phyloP scores from a whole-genome alignment of 2,888 invertebrate species.

The Operophtera brumata region DNA sequence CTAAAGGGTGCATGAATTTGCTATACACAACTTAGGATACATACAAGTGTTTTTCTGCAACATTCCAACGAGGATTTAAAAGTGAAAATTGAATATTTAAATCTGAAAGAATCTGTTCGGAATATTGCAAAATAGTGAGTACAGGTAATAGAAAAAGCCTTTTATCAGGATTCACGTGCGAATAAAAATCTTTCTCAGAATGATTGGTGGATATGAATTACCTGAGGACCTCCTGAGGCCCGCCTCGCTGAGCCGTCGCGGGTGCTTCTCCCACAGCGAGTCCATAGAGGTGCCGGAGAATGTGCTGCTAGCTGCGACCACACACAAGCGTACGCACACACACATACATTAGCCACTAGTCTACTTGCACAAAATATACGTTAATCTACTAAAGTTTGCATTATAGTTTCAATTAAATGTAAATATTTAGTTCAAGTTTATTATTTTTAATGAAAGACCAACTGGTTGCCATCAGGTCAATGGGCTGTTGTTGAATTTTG shows the following conservation, averaged over 20 bases:
- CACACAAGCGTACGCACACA: constrained; percentile 75
- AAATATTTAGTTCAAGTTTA: background rate
- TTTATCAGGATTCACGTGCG: constrained; percentile 5
- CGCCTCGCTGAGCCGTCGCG: constrained; percentile 87
- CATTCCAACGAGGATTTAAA: background rate
- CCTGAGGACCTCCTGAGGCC: constrained; percentile 88
- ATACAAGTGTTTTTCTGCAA: constrained; percentile 5
- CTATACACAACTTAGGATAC: constrained; percentile 23
- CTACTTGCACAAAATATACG: constrained; percentile 46
- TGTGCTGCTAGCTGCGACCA: constrained; percentile 78
- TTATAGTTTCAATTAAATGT: background rate
- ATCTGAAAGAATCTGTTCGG: background rate
- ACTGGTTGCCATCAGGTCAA: too few species aligned
- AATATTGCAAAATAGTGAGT: constrained; percentile 6
- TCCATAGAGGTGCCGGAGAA: constrained; percentile 85
- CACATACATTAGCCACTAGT: constrained; percentile 75
- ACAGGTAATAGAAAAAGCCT: constrained; percentile 16
- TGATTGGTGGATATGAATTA: constrained; percentile 60
- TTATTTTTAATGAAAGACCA: background rate
- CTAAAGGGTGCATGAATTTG: constrained; percentile 39
- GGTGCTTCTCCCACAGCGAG: constrained; percentile 86
- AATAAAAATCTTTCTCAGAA: constrained; percentile 21
- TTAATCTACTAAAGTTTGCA: constrained; percentile 22
- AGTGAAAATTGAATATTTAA: background rate
- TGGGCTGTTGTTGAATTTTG: too few species aligned